Conservation (phyloP, 2,113 vertebrate genomes). For the Sander vitreus region DNA sequence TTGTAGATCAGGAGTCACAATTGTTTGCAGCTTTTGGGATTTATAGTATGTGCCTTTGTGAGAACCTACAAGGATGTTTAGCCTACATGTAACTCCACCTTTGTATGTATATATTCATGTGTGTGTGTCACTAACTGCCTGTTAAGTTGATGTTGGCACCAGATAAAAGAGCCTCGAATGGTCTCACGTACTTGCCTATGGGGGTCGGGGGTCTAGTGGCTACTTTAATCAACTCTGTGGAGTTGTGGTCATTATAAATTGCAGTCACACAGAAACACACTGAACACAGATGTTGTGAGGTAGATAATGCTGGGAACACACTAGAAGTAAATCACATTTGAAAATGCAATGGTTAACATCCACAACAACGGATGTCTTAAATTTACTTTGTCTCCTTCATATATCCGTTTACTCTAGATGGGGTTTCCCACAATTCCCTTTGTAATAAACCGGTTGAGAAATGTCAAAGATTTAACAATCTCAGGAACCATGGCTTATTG, state of each 20-base stretch:
- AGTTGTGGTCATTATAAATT: conserved; percentile 46
- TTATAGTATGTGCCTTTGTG: conserved; percentile 11
- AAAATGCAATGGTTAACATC: conserved; percentile 25
- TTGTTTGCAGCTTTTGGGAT: conserved; percentile 28
- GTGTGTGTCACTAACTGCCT: conserved; percentile 50
- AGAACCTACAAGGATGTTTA: neutral
- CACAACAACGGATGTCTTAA: conserved; percentile 14
- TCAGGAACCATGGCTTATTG: neutral
- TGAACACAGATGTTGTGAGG: conserved; percentile 49
- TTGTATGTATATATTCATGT: conserved; percentile 11
- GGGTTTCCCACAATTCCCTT: conserved; percentile 1
- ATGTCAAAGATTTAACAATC: neutral
- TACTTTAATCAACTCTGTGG: conserved; percentile 55
- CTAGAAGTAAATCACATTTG: conserved; percentile 41
- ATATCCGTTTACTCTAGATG: neutral
- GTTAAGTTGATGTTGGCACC: conserved; percentile 66
- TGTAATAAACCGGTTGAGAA: neutral
- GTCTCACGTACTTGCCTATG: conserved; percentile 46
- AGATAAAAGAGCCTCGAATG: conserved; percentile 63
- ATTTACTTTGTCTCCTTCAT: conserved; percentile 17
- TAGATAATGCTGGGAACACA: conserved; percentile 54
- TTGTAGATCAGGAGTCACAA: conserved; percentile 35
- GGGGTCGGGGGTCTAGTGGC: conserved; percentile 55
- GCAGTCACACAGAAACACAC: conserved; percentile 38
- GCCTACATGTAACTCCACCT: conserved; percentile 23